Percentiles rank a stretch among this genome's conserved stretches.
Conservation (phyloP, 2,797 vertebrate species). For the Amniataba percoides region DNA sequence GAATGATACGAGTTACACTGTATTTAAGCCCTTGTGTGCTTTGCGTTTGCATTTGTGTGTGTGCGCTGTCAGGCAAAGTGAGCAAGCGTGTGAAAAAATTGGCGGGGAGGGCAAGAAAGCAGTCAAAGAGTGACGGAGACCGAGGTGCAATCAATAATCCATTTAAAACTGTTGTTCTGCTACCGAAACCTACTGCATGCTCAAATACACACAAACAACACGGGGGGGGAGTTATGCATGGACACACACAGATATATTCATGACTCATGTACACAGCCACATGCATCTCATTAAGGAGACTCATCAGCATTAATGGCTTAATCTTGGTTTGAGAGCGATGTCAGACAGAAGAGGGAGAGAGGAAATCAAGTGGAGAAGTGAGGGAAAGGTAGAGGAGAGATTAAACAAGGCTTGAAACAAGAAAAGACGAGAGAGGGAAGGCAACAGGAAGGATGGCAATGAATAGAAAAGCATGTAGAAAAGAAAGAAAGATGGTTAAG, state of each 20-base stretch:
- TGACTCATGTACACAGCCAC: constrained; percentile 22
- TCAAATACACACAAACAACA: constrained; percentile 11
- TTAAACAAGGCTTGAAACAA: background rate
- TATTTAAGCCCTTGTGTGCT: constrained; percentile 2
- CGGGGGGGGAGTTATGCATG: constrained; percentile 23
- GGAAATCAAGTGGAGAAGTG: constrained; percentile 29
- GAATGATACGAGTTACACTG: too few relatives aligned
- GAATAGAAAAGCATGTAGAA: background rate
- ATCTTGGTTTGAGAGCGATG: constrained; percentile 18
- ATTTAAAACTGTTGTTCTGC: constrained; percentile 51
- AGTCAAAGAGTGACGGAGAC: constrained; percentile 21
- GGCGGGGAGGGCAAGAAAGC: constrained; percentile 24
- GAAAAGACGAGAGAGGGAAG: background rate
- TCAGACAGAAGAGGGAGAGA: constrained; percentile 5
- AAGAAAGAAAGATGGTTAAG: background rate
- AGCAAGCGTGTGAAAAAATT: constrained; percentile 34
- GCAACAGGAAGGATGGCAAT: background rate
- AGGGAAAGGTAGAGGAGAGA: background rate
- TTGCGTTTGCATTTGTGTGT: constrained; percentile 1
- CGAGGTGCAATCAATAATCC: constrained; percentile 56
- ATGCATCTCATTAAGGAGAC: constrained; percentile 40
- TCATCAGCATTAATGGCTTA: constrained; percentile 35
- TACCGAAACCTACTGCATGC: constrained; percentile 24
- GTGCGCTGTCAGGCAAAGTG: constrained; percentile 22
- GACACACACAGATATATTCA: constrained; percentile 14